Conservation (phyloP, 2,797 vertebrate genomes). For the Enteromius anoplus region DNA sequence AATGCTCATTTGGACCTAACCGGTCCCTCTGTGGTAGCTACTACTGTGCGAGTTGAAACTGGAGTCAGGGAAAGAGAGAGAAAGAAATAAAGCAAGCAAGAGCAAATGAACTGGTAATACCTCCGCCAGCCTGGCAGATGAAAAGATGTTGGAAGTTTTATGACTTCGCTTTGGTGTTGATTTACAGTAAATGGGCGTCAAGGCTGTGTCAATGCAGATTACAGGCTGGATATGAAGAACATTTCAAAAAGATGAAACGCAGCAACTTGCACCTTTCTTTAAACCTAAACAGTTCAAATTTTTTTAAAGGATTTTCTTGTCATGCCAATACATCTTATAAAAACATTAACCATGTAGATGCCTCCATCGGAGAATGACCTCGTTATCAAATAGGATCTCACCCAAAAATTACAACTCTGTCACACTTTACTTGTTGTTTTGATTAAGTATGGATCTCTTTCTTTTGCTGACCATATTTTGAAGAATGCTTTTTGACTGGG, state of each 20-base stretch:
- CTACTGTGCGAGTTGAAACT: constrained; percentile 54
- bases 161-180: constrained; percentile 43
- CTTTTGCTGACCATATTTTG: not conserved
- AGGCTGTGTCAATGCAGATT: constrained; percentile 40
- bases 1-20: constrained; percentile 51
- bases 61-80: constrained; percentile 24
- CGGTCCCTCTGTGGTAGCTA: constrained; percentile 47
- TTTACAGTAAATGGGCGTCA: constrained; percentile 49
- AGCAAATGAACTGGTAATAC: constrained; percentile 47
- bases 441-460: not conserved
- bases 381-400: not conserved
- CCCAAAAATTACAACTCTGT: not conserved
- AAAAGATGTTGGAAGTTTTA: constrained; percentile 44
- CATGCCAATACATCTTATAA: not conserved
- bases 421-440: not conserved
- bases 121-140: constrained; percentile 45
- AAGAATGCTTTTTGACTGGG: not conserved
- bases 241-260: constrained; percentile 18
- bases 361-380: not conserved
- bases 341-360: not conserved
- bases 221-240: constrained; percentile 33
- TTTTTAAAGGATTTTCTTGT: constrained; percentile 15
- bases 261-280: constrained; percentile 21
- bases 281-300: constrained; percentile 35
- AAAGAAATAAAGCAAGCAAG: not conserved